These are phyloP conservation scores for Elymnias hypermnestra DNA, from an alignment of 1,140 invertebrate genomes.

Conservation along the genomic window DNA sequence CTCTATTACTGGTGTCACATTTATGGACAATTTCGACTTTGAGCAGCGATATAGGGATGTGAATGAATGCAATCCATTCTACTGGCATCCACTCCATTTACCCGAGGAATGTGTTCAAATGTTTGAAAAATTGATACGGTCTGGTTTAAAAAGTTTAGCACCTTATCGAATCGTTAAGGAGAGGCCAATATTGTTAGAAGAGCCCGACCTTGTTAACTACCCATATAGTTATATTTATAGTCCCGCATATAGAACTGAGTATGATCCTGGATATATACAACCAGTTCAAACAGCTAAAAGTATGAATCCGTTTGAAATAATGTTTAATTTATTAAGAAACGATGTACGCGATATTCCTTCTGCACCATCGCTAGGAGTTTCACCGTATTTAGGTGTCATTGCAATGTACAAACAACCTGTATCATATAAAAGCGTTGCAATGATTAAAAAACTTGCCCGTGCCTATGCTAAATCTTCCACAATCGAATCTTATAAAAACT, in stretches of 20 bases:
- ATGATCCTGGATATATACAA: neutral
- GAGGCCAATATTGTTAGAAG: neutral
- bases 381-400: conserved; percentile 39
- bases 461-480: conserved; percentile 21
- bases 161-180: conserved; percentile 33
- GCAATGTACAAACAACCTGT: conserved; percentile 52
- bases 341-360: conserved; percentile 39
- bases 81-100: conserved; percentile 58
- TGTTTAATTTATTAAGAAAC: conserved; percentile 35
- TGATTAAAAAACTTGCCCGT: conserved; percentile 40
- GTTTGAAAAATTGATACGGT: conserved; percentile 40
- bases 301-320: conserved; percentile 18
- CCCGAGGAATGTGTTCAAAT: conserved; percentile 45
- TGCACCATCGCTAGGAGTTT: conserved; percentile 29
- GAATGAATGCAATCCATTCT: conserved; percentile 54
- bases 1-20: conserved; percentile 55
- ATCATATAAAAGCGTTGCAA: conserved; percentile 39
- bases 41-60: conserved; percentile 45
- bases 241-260: neutral
- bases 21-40: conserved; percentile 57
- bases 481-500: neutral
- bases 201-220: conserved; percentile 2
- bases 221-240: conserved; percentile 1
- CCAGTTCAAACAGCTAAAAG: neutral
- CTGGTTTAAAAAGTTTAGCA: conserved; percentile 15